Base-by-base conservation (phyloP, 2,888 invertebrate species). In the Amiota minor region DNA sequence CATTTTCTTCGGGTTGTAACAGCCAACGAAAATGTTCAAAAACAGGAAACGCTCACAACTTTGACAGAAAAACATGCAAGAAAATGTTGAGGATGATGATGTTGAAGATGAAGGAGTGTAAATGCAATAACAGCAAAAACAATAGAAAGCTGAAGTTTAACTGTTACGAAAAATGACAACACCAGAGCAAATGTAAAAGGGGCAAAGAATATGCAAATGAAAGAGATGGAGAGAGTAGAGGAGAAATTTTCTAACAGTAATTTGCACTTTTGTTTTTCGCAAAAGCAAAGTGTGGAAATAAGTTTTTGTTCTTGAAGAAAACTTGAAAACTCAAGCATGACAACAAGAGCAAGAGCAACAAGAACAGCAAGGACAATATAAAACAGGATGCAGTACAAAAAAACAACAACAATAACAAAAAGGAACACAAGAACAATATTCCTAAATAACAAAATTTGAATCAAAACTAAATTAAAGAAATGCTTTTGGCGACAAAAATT, bases 381-480 rank as follows among this genome's bases (percentile, higher is more conserved):
- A 9, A 59, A 18, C 18, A 59, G 59, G 53, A 16, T 14, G 14
- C 53, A 53, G 16, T n/a, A 53, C 53, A 12, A n/a, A 18, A 59
- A 59, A 74, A 68, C 68, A 68, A 62, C 12, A 45, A 12, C 16
- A 65, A 11, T 10, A 16, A 9, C 0, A 18, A 45, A 11, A 46
- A 46, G 16, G 45, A 65, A 49, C 62, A 35, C 47, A 8, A 11
- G 18, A 62, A 65, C 62, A 64, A 73, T 47, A 61, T 71, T 70
- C 70, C 69, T 77, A 72, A 74, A 76, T 73, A 73, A 74, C 71
- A 75, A 77, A 75, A 80, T 75, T 78, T 77, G 76, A 81, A 81
- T 80, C 79, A 79, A 78, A 84, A 79, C 79, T 79, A 80, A 84
- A 84, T 84, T 84, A 77, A 83, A 80, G 82, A 74, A 84, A 79